phyloP scores from a whole-genome alignment of 1,140 invertebrate species.

The Aethina tumida region DNA sequence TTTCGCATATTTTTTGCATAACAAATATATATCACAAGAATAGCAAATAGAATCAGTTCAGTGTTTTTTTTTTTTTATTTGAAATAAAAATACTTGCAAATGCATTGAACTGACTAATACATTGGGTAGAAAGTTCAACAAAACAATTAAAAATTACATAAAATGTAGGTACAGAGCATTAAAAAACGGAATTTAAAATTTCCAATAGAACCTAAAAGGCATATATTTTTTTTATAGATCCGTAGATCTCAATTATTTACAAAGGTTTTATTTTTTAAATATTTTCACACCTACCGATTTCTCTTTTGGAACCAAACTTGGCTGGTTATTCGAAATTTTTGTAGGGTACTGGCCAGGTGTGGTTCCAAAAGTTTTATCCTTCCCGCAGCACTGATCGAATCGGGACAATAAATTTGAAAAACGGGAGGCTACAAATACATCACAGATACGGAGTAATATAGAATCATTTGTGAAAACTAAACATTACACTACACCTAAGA shows the following conservation, averaged over 20 bases:
- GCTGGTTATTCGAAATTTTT: conserved; percentile 5
- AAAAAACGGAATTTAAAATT: conserved; percentile 4
- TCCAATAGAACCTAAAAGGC: background rate
- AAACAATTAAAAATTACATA: conserved; percentile 1
- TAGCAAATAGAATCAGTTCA: conserved; percentile 13
- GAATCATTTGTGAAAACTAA: conserved; percentile 13
- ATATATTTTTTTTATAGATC: conserved; percentile 2
- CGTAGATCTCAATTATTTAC: conserved; percentile 5
- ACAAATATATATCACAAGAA: conserved; percentile 15
- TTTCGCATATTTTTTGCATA: conserved; percentile 12
- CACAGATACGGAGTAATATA: conserved; percentile 27
- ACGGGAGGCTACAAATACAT: conserved; percentile 12
- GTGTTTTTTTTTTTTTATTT: conserved; percentile 10
- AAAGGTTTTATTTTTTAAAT: conserved; percentile 1
- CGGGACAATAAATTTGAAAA: conserved; percentile 6
- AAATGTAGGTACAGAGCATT: conserved; percentile 5
- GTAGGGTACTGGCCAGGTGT: conserved; percentile 4
- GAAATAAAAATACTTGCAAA: conserved; percentile 11
- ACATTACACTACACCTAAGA: conserved; percentile 12
- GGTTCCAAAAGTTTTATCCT: conserved; percentile 6
- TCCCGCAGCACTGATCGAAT: conserved; percentile 2
- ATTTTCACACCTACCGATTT: conserved; percentile 4
- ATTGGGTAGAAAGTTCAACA: conserved; percentile 6
- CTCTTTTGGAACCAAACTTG: conserved; percentile 3
- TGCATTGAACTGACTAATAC: conserved; percentile 10